Evolutionary conservation across 2,888 invertebrate species (phyloP).

Genomic region (Pseudococcus jackbeardsleyi): DNA sequence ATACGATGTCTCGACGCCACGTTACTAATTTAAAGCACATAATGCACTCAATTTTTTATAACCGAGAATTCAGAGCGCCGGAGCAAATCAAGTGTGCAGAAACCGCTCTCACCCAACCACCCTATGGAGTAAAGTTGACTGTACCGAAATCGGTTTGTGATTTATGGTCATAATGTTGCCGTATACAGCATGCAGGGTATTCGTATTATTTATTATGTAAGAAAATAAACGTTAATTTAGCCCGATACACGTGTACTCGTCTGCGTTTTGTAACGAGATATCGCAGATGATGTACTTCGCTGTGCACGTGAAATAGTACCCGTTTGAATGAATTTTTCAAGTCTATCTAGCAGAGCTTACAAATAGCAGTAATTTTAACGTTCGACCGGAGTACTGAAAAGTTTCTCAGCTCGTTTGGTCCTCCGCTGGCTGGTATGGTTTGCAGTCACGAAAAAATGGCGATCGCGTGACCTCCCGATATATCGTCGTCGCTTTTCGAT

Average conservation of each 20-base stretch:
- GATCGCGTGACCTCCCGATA: conserved; percentile 1
- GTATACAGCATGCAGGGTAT: background rate
- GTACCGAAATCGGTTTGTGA: background rate
- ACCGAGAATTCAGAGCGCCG: background rate
- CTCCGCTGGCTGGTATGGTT: background rate
- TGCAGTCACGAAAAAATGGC: background rate
- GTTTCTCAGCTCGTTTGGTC: background rate
- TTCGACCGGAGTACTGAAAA: background rate
- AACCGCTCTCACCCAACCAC: background rate
- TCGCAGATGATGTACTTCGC: background rate
- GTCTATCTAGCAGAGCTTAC: background rate
- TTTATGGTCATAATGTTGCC: background rate
- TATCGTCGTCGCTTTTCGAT: background rate
- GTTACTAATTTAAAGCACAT: conserved; percentile 25
- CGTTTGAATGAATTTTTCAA: conserved; percentile 21
- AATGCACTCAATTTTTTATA: conserved; percentile 11
- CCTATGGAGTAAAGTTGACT: background rate
- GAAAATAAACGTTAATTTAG: conserved; percentile 8
- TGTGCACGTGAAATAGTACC: background rate
- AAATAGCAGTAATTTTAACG: background rate
- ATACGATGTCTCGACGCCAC: conserved; percentile 20
- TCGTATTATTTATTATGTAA: conserved; percentile 22
- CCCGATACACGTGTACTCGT: background rate
- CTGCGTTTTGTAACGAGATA: background rate
- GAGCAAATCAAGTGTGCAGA: background rate